Percentiles rank a stretch among this genome's conserved stretches.
Evolutionary conservation across 2,888 invertebrate species (phyloP).

Genomic region (Agriotes lineatus): DNA sequence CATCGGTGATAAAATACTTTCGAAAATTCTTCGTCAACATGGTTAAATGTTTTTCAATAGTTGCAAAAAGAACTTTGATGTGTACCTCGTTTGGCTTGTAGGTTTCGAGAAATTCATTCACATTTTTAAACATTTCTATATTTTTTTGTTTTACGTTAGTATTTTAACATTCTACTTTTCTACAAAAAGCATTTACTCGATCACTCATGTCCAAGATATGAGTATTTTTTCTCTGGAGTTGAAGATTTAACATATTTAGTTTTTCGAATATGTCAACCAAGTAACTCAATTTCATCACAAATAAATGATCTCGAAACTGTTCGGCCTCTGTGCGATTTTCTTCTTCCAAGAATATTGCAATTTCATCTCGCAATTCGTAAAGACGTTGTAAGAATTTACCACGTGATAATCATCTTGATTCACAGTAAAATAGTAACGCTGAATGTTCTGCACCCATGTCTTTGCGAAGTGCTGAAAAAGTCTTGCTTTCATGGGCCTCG

Average conservation of each 20-base stretch:
- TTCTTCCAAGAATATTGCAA: constrained; percentile 32
- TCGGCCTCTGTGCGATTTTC: constrained; percentile 34
- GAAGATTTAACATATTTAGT: constrained; percentile 39
- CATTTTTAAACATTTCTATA: constrained; percentile 14
- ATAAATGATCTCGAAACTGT: constrained; percentile 29
- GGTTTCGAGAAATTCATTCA: constrained; percentile 17
- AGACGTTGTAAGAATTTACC: constrained; percentile 41
- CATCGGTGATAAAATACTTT: neutral
- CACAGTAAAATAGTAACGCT: constrained; percentile 43
- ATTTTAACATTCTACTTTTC: no score
- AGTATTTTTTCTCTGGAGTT: constrained; percentile 32
- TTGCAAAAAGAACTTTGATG: no score
- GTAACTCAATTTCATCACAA: constrained; percentile 40
- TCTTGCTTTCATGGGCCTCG: constrained; percentile 34
- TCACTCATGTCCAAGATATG: constrained; percentile 33
- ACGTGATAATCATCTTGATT: constrained; percentile 44
- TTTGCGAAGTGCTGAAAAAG: constrained; percentile 40
- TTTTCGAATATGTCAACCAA: constrained; percentile 44
- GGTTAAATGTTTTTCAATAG: neutral
- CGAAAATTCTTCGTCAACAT: constrained; percentile 6
- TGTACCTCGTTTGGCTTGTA: no score
- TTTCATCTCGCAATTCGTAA: constrained; percentile 40
- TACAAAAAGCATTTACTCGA: constrained; percentile 36
- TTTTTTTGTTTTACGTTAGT: no score
- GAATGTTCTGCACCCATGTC: constrained; percentile 41